A percentile compares a stretch with the other conserved stretches of the same genome.
phyloP scores from a whole-genome alignment of 2,888 invertebrate species.

The Drosophila antonietae region DNA sequence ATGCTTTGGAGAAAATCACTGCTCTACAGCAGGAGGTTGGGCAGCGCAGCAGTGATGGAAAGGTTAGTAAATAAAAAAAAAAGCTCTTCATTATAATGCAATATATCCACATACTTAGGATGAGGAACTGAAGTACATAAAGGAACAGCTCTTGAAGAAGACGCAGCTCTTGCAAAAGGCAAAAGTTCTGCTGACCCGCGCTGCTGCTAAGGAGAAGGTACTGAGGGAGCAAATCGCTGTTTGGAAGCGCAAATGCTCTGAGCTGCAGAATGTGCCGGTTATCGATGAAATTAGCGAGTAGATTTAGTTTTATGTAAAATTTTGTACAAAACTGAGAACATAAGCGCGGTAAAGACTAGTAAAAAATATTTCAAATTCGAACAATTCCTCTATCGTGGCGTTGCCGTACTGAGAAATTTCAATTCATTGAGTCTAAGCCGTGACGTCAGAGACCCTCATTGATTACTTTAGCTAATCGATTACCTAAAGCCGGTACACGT shows the following conservation, averaged over 20 bases:
- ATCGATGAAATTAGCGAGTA: constrained; percentile 85
- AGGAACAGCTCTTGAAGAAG: constrained; percentile 87
- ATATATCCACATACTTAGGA: constrained; percentile 26
- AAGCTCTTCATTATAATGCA: not conserved
- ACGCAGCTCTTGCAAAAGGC: constrained; percentile 87
- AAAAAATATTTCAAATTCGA: constrained; percentile 21
- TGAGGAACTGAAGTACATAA: constrained; percentile 85
- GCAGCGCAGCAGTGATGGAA: constrained; percentile 60
- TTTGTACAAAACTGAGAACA: constrained; percentile 46
- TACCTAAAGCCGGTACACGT: not conserved
- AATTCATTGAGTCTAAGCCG: not conserved
- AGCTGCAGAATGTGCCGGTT: constrained; percentile 85
- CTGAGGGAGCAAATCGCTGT: constrained; percentile 86
- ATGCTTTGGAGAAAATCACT: constrained; percentile 80
- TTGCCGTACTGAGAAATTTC: constrained; percentile 1
- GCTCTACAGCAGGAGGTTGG: constrained; percentile 81
- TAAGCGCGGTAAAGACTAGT: not conserved
- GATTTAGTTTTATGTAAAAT: constrained; percentile 46
- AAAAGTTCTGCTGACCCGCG: constrained; percentile 87
- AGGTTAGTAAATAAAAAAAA: constrained; percentile 39
- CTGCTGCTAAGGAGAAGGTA: constrained; percentile 88
- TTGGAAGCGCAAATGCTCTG: constrained; percentile 84
- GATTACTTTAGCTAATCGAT: not conserved
- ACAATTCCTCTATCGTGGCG: constrained; percentile 1
- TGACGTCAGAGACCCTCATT: constrained; percentile 2